Evolutionary conservation across 2,113 vertebrate species (phyloP).

Genomic region (Brachyhypopomus occidentalis): DNA sequence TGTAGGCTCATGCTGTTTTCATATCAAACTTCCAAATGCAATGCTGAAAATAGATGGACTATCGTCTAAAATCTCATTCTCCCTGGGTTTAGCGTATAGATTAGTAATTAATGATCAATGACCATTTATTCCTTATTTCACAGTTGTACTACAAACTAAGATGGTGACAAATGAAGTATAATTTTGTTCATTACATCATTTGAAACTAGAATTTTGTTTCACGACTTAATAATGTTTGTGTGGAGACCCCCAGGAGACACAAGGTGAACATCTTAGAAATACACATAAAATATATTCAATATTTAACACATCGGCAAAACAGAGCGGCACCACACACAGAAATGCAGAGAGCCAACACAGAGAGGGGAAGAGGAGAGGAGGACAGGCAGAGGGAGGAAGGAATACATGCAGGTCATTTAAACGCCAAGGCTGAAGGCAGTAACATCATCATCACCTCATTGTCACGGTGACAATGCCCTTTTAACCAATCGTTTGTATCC

Average conservation of each 20-base stretch:
- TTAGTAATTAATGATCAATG: too few relatives aligned
- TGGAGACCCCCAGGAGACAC: slow-evolving; percentile 33
- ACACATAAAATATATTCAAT: slow-evolving; percentile 32
- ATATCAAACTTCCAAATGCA: not conserved
- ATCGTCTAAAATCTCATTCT: too few relatives aligned
- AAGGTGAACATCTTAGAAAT: slow-evolving; percentile 5
- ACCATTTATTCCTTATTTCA: too few relatives aligned
- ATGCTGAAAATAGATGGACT: not conserved
- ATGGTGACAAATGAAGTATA: not conserved
- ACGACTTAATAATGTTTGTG: slow-evolving; percentile 5
- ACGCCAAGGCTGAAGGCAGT: slow-evolving; percentile 82
- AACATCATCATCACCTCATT: slow-evolving; percentile 67
- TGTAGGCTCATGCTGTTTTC: not conserved
- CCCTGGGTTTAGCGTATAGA: too few relatives aligned
- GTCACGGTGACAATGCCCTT: slow-evolving; percentile 61
- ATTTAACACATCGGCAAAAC: slow-evolving; percentile 51
- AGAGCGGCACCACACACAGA: slow-evolving; percentile 48
- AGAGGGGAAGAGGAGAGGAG: slow-evolving; percentile 44
- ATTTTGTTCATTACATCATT: not conserved
- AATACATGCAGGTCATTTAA: slow-evolving; percentile 82
- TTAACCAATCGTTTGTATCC: slow-evolving; percentile 62
- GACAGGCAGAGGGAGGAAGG: slow-evolving; percentile 60
- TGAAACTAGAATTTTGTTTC: not conserved
- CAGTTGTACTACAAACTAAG: not conserved
- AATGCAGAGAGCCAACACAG: slow-evolving; percentile 50